phyloP scores from a whole-genome alignment of 2,888 invertebrate genomes.

The Seira ritae region DNA sequence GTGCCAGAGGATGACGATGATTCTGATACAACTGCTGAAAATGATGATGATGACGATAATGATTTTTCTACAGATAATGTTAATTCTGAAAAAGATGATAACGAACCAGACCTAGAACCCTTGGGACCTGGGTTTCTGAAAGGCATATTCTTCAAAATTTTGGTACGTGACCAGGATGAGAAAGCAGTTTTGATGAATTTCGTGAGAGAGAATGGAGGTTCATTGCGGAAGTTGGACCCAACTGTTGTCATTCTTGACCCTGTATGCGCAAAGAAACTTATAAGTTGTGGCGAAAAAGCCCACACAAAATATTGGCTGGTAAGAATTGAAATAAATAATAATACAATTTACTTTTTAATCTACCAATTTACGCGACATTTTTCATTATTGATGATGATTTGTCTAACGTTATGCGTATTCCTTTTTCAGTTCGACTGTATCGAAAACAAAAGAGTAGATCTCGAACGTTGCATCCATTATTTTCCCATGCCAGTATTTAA shows the following conservation, averaged over 20 bases:
- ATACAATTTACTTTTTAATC: not conserved
- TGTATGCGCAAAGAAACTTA: conserved; percentile 3
- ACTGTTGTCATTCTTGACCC: conserved; percentile 54
- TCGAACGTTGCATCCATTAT: conserved; percentile 46
- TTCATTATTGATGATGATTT: too few relatives aligned
- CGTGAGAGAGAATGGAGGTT: conserved; percentile 48
- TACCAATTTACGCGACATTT: too few relatives aligned
- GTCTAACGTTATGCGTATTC: conserved; percentile 4
- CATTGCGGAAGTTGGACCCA: conserved; percentile 24
- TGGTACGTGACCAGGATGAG: conserved; percentile 16
- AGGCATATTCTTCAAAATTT: conserved; percentile 35
- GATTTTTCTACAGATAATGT: not conserved
- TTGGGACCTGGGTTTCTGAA: conserved; percentile 6
- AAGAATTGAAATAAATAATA: conserved; percentile 25
- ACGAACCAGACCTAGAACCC: not conserved
- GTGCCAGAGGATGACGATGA: conserved; percentile 59
- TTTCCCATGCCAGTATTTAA: conserved; percentile 27
- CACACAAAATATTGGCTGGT: conserved; percentile 71
- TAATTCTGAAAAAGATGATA: not conserved
- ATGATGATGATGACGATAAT: not conserved
- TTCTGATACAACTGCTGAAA: conserved; percentile 26
- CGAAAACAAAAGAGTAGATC: conserved; percentile 44
- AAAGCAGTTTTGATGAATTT: conserved; percentile 23
- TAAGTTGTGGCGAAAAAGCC: not conserved
- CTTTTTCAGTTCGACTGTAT: conserved; percentile 64